A percentile compares a stretch with the other conserved stretches of the same genome.
Evolutionary conservation across 2,888 invertebrate species (phyloP).

Genomic region (Pyrrhosoma nymphula): DNA sequence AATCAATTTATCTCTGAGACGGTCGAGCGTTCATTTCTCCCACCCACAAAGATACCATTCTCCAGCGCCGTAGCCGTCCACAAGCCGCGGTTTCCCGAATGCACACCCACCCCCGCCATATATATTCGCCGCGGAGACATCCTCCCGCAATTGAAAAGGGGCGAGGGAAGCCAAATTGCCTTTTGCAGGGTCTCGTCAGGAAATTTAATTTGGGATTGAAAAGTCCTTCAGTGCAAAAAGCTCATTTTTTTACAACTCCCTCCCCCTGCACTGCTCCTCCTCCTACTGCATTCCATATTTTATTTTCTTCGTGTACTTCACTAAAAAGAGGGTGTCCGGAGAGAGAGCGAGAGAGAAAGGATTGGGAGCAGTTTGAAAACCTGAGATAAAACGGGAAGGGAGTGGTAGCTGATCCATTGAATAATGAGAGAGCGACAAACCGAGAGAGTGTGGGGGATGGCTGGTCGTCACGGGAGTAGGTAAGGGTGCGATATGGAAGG

Average conservation of each 20-base stretch:
- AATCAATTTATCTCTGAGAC: slow-evolving; percentile 50
- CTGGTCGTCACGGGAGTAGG: not conserved
- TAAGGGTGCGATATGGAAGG: too few relatives aligned
- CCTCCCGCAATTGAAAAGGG: slow-evolving; percentile 29
- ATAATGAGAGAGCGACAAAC: not conserved
- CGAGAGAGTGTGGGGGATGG: not conserved
- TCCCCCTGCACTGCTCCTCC: too few relatives aligned
- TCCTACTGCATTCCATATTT: not conserved
- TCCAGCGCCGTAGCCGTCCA: too few relatives aligned
- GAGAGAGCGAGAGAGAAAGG: too few relatives aligned
- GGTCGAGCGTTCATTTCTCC: not conserved
- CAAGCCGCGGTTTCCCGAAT: not conserved
- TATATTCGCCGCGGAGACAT: not conserved
- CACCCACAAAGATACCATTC: too few relatives aligned
- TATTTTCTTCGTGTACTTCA: not conserved
- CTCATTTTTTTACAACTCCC: not conserved
- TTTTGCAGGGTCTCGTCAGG: not conserved
- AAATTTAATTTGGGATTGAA: slow-evolving; percentile 55
- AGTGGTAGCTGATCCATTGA: not conserved
- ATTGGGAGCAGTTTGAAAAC: too few relatives aligned
- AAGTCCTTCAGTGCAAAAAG: not conserved
- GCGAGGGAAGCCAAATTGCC: slow-evolving; percentile 33
- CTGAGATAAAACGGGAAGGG: not conserved
- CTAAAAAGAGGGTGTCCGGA: not conserved
- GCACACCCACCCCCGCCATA: not conserved